These are phyloP conservation scores for Rhineura floridana DNA, from an alignment of 2,113 vertebrate species.

Conservation along the genomic window DNA sequence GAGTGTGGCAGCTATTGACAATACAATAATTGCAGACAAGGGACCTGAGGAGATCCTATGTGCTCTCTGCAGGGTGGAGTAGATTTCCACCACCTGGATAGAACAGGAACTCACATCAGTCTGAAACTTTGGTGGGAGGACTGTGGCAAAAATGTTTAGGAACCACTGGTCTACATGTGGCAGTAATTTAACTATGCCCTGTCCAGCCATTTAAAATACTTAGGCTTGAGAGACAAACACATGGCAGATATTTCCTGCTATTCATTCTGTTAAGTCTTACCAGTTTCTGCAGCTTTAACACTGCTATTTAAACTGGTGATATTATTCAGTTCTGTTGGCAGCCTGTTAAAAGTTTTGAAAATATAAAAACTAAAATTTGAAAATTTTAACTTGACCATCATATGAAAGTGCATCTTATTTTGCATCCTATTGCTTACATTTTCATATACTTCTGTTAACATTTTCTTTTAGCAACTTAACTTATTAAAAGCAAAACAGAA, in stretches of 20 bases:
- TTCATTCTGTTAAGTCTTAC: not conserved
- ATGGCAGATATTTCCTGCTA: not conserved
- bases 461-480: slow-evolving; percentile 98
- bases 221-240: not conserved
- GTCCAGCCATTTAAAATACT: not conserved
- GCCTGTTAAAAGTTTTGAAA: not conserved
- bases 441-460: slow-evolving; percentile 75
- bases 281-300: slow-evolving; percentile 15
- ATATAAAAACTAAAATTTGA: slow-evolving; percentile 25
- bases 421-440: slow-evolving; percentile 72
- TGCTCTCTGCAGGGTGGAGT: slow-evolving; percentile 6
- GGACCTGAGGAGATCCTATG: slow-evolving; percentile 34
- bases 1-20: slow-evolving; percentile 22
- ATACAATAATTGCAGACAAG: slow-evolving; percentile 45
- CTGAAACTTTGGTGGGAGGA: slow-evolving; percentile 7
- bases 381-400: slow-evolving; percentile 48
- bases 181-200: not conserved
- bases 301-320: slow-evolving; percentile 25
- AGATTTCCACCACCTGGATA: slow-evolving; percentile 7
- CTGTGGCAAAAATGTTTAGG: not conserved
- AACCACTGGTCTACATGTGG: not conserved
- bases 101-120: slow-evolving; percentile 5
- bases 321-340: slow-evolving; percentile 19
- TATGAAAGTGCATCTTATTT: slow-evolving; percentile 68
- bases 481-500: slow-evolving; percentile 99